Conservation (phyloP, 2,888 invertebrate genomes). For the Doris montereyensis region DNA sequence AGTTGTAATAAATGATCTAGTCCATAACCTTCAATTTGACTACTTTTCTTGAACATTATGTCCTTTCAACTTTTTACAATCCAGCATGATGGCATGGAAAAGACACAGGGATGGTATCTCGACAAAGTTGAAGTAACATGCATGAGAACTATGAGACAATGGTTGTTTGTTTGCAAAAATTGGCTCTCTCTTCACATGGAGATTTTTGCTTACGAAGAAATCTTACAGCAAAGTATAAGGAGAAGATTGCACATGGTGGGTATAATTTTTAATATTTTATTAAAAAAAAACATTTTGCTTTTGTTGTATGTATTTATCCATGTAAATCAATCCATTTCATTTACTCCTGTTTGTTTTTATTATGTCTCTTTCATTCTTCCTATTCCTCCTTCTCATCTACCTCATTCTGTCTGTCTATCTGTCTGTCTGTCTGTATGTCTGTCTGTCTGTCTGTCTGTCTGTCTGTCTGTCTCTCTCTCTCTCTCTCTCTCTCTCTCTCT, state of each 20-base stretch:
- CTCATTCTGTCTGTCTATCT: neutral
- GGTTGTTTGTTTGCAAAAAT: constrained; percentile 62
- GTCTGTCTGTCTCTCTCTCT: neutral
- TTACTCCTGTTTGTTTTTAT: too few species aligned
- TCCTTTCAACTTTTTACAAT: too few species aligned
- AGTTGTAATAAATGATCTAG: too few species aligned
- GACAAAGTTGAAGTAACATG: constrained; percentile 61
- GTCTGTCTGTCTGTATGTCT: neutral
- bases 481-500: neutral
- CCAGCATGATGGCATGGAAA: constrained; percentile 64
- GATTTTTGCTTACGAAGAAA: constrained; percentile 55
- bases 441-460: neutral
- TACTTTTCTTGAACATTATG: too few species aligned
- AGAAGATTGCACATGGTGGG: constrained; percentile 51
- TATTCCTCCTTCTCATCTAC: neutral
- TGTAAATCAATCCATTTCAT: too few species aligned
- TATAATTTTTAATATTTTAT: neutral
- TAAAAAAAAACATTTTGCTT: too few species aligned
- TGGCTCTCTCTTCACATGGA: constrained; percentile 64
- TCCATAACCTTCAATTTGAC: too few species aligned
- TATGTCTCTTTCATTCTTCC: neutral
- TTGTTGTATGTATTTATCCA: too few species aligned
- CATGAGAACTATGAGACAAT: constrained; percentile 55
- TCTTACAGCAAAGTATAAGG: constrained; percentile 53
- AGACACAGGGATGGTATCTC: constrained; percentile 63